Conservation (phyloP, 2,888 invertebrate species). For the Scaptomyza flava region DNA sequence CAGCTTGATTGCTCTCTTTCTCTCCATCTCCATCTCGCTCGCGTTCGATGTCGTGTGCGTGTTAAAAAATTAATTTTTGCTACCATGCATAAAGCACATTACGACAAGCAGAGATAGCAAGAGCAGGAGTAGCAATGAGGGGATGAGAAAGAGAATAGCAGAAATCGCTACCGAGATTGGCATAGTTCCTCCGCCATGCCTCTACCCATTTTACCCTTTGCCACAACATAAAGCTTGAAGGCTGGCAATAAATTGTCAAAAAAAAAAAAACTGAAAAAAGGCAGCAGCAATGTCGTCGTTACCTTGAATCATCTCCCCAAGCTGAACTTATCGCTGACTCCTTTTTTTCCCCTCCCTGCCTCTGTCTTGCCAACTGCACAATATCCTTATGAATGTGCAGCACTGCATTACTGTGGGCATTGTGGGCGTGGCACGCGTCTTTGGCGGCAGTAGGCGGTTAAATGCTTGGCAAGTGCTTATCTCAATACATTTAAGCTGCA, state of each 20-base stretch:
- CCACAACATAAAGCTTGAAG: conserved; percentile 50
- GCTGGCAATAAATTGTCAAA: conserved; percentile 70
- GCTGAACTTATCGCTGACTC: conserved; percentile 63
- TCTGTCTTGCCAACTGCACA: conserved; percentile 37
- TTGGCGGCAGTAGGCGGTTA: conserved; percentile 15
- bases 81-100: conserved; percentile 61
- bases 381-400: conserved; percentile 45
- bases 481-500: conserved; percentile 48
- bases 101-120: conserved; percentile 1
- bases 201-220: conserved; percentile 5
- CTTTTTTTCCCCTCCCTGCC: background rate
- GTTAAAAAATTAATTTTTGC: conserved; percentile 79
- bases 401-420: conserved; percentile 27
- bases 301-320: conserved; percentile 64
- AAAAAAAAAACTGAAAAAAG: conserved; percentile 17
- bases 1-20: background rate
- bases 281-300: conserved; percentile 71
- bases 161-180: conserved; percentile 52
- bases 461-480: conserved; percentile 69
- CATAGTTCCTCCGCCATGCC: conserved; percentile 54
- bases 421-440: conserved; percentile 12
- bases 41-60: conserved; percentile 54
- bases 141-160: background rate
- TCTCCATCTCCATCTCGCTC: conserved; percentile 3
- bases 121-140: background rate